Base-by-base conservation (phyloP, 1,140 invertebrate species). In the Anagrus nilaparvatae region DNA sequence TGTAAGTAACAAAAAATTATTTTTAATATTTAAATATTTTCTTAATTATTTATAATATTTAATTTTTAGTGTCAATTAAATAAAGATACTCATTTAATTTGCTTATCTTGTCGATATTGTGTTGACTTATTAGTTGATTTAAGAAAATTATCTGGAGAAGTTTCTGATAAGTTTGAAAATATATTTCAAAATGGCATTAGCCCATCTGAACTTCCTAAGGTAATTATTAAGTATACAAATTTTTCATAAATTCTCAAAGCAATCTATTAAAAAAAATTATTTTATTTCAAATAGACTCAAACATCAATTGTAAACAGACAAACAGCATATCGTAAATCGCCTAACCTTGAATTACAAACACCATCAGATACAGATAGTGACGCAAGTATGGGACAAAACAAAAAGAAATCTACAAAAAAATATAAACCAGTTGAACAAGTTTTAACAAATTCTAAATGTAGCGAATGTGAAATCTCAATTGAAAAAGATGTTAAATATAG, bases 121-220 rank as follows among this genome's bases (percentile, higher is more conserved):
- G 47, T 67, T 28, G 66, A 67, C 37, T 50, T 67, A 7, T 43
- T 67, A 6, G 50, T 46, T 17, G 66, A 69, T 50, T 47, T 69
- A 13, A 60, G 54, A 32, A 43, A 35, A 20, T 21, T 67, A 17
- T 59, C 50, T 21, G 35, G 56, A 20, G 40, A 58, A 44, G 47
- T 50, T 32, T 13, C 38, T 16, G 29, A 20, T 16, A 58, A 55
- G 47, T 39, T 55, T 2, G 49, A 53, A 10, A 39, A 43, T 16
- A 31, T 49, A 3, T 38, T 52, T n/a, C 13, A 50, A 16, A 42
- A 55, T 30, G 51, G 49, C 10, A 44, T 47, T 14, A 19, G 49
- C 28, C 28, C 51, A 34, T 41, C 48, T n/a, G 42, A 43, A 27
- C 49, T 63, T 28, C 50, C 56, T 20, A 63, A 64, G 55, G 62